These are phyloP conservation scores for Akabosia matsudoensis DNA, from an alignment of 1,140 invertebrate genomes.

Conservation along the genomic window DNA sequence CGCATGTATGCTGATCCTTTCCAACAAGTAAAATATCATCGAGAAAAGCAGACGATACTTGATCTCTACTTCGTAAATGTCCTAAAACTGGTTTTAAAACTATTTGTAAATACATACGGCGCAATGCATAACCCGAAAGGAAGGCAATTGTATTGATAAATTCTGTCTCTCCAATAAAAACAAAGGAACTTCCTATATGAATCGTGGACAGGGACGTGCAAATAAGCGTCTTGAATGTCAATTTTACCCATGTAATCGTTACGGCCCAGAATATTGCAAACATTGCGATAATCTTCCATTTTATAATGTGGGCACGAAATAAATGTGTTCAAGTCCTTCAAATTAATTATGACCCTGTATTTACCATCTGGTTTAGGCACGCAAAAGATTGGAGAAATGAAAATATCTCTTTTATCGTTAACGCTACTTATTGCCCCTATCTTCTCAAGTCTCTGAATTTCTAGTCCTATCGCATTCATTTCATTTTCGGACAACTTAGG, in stretches of 20 bases:
- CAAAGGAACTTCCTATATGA: conserved; percentile 26
- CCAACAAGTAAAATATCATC: conserved; percentile 40
- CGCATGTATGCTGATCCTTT: not conserved
- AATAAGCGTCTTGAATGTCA: conserved; percentile 39
- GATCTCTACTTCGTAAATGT: conserved; percentile 3
- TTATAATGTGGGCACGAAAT: conserved; percentile 31
- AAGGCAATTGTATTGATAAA: conserved; percentile 34
- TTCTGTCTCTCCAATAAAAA: conserved; percentile 15
- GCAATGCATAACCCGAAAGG: conserved; percentile 30
- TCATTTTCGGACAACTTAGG: not conserved
- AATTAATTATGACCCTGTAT: not conserved
- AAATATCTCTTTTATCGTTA: no score
- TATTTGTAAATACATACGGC: conserved; percentile 33
- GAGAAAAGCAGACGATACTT: conserved; percentile 25
- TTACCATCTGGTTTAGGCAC: not conserved
- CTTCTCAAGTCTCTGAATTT: not conserved
- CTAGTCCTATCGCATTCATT: not conserved
- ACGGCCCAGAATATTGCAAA: conserved; percentile 18
- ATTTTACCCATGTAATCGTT: conserved; percentile 23
- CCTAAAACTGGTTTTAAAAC: conserved; percentile 29
- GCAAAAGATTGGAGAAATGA: not conserved
- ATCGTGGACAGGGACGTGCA: conserved; percentile 5
- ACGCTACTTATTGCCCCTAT: not conserved
- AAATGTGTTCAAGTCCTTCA: not conserved
- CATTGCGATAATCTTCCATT: conserved; percentile 36